Base-by-base conservation (phyloP, 2,797 vertebrate genomes). In the Vultur gryphus region DNA sequence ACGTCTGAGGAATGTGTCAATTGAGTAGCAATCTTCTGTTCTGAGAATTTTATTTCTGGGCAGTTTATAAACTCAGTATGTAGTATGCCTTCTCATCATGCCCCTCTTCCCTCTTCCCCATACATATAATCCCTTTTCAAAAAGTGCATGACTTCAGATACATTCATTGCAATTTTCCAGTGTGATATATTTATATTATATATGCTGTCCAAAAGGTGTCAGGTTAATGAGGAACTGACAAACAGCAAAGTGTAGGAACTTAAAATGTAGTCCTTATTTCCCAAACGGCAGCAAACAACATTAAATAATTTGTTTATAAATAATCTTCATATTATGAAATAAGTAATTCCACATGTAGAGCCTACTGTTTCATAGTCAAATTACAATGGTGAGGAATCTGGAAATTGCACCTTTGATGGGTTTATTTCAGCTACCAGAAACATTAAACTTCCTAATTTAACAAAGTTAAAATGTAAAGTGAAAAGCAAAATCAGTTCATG, bases 1-100 rank as follows among this genome's bases (percentile, higher is more conserved):
- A 95, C 75, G 28, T 16, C 43, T 28, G 49, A 95, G 81, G 95
- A 95, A 96, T 94, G 91, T 84, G 95, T 65, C 85, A 64, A 58
- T 5, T 44, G 70, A 90, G 12, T 66, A 65, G 43, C 33, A 39
- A 52, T 54, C 57, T 79, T 76, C 54, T 64, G 83, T 81, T 96
- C 81, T 85, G 87, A 77, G 91, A 87, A 33, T 26, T 86, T 86
- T 85, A 85, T 95, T 91, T 84, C 28, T 48, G 87, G 59, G 46
- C 69, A 90, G 76, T 94, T 96, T 93, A 80, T 67, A 93, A 93
- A 81, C 39, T 62, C 31, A 49, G 26, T 59, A 70, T 58, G 28
- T 73, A 84, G 28, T 65, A 69, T 52, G 15, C n/a, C 25, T 67
- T 84, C 23, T 67, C 4, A 2, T 44, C 61, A 41, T 66, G 62